phyloP scores from a whole-genome alignment of 2,113 vertebrate genomes.

The Callipepla squamata region DNA sequence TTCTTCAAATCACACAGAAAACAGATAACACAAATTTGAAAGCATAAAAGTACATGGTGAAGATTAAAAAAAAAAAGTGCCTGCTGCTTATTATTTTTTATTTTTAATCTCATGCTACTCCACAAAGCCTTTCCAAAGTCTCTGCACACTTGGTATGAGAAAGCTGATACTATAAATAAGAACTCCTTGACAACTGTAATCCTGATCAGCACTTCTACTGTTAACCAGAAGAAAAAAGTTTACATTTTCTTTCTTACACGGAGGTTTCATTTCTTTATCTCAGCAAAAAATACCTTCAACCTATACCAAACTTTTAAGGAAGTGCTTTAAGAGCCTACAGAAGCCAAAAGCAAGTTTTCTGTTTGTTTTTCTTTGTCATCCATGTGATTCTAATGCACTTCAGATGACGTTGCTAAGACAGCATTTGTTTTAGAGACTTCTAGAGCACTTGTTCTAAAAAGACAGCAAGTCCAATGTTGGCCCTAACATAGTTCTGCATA shows the following conservation, averaged over 20 bases:
- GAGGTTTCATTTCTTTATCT: not conserved
- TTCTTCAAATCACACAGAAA: not conserved
- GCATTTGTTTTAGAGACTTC: not conserved
- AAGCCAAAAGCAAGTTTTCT: not conserved
- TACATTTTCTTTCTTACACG: not conserved
- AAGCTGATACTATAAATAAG: not conserved
- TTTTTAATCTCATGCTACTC: not conserved
- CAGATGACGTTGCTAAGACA: not conserved
- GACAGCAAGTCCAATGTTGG: not conserved
- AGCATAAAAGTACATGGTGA: not conserved
- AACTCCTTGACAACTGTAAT: not conserved
- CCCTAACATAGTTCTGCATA: not conserved
- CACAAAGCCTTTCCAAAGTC: not conserved
- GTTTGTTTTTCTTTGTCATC: rapidly evolving
- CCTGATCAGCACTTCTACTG: not conserved
- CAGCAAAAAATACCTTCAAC: not conserved
- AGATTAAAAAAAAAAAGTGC: not conserved
- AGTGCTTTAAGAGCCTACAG: not conserved
- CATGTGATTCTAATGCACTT: not conserved
- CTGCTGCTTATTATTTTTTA: not conserved
- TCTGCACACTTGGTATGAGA: not conserved
- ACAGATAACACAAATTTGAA: not conserved
- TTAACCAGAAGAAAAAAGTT: not conserved
- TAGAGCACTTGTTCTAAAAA: not conserved
- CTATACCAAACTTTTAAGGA: not conserved